phyloP scores from a whole-genome alignment of 2,888 invertebrate genomes.

The Eupithecia exiguata region DNA sequence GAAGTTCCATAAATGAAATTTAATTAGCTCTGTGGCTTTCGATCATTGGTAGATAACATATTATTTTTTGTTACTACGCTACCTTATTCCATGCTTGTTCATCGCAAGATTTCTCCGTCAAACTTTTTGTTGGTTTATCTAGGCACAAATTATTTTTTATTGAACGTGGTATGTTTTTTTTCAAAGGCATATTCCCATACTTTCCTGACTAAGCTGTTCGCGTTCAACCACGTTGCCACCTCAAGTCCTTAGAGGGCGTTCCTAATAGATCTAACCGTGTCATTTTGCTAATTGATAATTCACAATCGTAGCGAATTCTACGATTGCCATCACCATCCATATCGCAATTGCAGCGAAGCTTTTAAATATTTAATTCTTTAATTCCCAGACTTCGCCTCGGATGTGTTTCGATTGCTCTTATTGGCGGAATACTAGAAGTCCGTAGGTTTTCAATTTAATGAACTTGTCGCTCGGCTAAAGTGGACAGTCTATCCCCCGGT shows the following conservation, averaged over 20 bases:
- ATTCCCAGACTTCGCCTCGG: constrained; percentile 60
- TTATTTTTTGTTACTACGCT: constrained; percentile 15
- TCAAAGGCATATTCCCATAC: background rate
- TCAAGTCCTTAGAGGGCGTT: background rate
- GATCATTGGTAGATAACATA: background rate
- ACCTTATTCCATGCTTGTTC: background rate
- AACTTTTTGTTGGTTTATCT: background rate
- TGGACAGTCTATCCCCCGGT: constrained; percentile 47
- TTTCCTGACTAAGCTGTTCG: background rate
- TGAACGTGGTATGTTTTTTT: background rate
- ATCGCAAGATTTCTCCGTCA: background rate
- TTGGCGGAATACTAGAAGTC: constrained; percentile 49
- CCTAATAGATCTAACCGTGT: constrained; percentile 23
- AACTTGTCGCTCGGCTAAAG: constrained; percentile 58
- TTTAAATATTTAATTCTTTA: constrained; percentile 72
- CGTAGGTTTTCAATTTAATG: constrained; percentile 62
- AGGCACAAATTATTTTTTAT: background rate
- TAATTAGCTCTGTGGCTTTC: constrained; percentile 22
- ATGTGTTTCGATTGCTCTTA: constrained; percentile 65
- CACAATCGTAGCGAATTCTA: constrained; percentile 62
- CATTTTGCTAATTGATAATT: constrained; percentile 70
- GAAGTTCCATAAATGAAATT: constrained; percentile 15
- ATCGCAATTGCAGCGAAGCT: constrained; percentile 68
- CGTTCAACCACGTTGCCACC: background rate
- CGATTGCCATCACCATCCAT: constrained; percentile 62